These are phyloP conservation scores for Morinoia aosen DNA, from an alignment of 2,888 invertebrate genomes.

Conservation along the genomic window DNA sequence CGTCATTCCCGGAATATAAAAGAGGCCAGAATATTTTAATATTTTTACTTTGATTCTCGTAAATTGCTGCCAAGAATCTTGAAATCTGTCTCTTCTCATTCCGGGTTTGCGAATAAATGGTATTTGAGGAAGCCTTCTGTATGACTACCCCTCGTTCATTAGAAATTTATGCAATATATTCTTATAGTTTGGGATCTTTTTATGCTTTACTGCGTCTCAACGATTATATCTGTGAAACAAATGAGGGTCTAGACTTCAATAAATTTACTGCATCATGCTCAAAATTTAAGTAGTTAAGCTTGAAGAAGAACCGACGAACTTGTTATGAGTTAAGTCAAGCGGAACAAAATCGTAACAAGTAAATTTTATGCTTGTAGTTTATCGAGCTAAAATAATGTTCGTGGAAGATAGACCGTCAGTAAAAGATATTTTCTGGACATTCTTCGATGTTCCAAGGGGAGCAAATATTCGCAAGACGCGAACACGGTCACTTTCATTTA, in stretches of 20 bases:
- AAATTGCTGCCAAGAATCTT: background rate
- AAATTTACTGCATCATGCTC: background rate
- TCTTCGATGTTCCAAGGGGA: background rate
- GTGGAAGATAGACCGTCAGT: background rate
- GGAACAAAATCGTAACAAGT: background rate
- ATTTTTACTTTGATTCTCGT: background rate
- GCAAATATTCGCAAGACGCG: background rate
- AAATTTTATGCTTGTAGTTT: background rate
- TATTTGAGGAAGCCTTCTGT: background rate
- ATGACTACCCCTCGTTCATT: background rate
- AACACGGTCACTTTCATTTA: background rate
- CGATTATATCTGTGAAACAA: background rate
- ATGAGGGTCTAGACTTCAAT: background rate
- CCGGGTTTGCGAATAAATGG: background rate
- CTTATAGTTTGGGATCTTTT: background rate
- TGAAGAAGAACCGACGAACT: background rate
- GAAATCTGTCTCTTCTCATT: background rate
- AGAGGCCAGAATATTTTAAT: background rate
- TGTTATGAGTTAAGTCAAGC: background rate
- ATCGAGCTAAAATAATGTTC: background rate
- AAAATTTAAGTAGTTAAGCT: background rate
- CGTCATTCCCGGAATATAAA: conserved; percentile 1
- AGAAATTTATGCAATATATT: background rate
- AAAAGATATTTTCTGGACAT: background rate
- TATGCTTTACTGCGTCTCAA: background rate